Conservation (phyloP, 1,140 invertebrate genomes). For the Diorhabda elongata region DNA sequence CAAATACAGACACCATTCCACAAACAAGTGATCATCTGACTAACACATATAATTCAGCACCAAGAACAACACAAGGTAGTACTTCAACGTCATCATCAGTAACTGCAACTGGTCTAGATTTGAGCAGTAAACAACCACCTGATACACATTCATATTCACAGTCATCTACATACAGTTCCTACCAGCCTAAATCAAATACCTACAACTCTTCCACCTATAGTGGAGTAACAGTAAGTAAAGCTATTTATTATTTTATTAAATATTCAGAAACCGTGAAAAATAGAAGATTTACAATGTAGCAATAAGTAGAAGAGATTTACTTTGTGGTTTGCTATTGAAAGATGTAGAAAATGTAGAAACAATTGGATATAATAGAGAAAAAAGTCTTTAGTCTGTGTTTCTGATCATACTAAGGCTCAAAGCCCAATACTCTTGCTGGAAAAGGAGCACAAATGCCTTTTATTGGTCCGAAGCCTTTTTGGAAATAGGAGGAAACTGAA, state of each 20-base stretch:
- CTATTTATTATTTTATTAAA: not conserved
- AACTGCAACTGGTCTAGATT: constrained; percentile 27
- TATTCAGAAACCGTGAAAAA: too few species aligned
- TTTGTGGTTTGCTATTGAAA: too few species aligned
- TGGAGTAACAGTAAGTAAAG: constrained; percentile 34
- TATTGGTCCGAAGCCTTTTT: too few species aligned
- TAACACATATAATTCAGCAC: constrained; percentile 31
- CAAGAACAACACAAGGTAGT: constrained; percentile 28
- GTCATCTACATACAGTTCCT: constrained; percentile 38
- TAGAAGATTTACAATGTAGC: too few species aligned
- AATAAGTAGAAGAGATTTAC: too few species aligned
- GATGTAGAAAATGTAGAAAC: too few species aligned
- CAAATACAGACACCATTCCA: constrained; percentile 45
- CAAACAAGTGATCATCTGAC: constrained; percentile 41
- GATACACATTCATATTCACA: constrained; percentile 41
- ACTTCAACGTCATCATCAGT: constrained; percentile 24
- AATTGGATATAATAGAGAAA: too few species aligned
- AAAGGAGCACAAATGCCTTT: too few species aligned
- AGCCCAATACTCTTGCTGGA: too few species aligned
- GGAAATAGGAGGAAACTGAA: too few species aligned
- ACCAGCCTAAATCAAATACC: constrained; percentile 39
- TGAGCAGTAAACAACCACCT: constrained; percentile 37
- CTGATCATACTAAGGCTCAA: too few species aligned
- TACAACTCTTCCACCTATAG: constrained; percentile 41
- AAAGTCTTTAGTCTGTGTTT: too few species aligned